These are phyloP conservation scores for Bombus pascuorum DNA, from an alignment of 1,140 invertebrate species.

Conservation along the genomic window DNA sequence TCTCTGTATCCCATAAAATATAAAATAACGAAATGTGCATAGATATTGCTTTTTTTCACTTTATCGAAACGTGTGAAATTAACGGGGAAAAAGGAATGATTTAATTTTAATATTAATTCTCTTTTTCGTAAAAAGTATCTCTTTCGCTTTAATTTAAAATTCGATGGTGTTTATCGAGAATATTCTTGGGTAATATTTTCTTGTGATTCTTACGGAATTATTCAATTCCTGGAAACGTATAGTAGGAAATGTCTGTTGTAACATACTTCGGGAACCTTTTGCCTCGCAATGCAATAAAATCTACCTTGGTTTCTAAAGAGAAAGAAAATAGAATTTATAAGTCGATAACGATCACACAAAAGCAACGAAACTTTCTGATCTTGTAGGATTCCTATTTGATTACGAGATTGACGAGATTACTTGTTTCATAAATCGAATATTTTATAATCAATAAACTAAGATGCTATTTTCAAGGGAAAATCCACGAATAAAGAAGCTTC, in stretches of 20 bases:
- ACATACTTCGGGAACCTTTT: background rate
- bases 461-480: background rate
- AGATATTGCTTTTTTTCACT: no score
- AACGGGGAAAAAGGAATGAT: no score
- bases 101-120: background rate
- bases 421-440: background rate
- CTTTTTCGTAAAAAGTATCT: background rate
- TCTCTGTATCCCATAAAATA: no score
- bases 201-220: background rate
- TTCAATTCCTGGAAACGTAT: background rate
- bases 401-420: background rate
- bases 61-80: no score
- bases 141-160: background rate
- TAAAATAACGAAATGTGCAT: no score
- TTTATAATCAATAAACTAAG: background rate
- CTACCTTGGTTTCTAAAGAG: background rate
- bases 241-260: background rate
- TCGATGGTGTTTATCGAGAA: background rate
- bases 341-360: background rate
- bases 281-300: background rate
- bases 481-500: background rate
- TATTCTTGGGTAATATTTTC: background rate
- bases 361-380: background rate
- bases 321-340: background rate
- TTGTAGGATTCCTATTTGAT: no score